Evolutionary conservation across 1,140 invertebrate species (phyloP).

Genomic region (Hycleus cichorii): DNA sequence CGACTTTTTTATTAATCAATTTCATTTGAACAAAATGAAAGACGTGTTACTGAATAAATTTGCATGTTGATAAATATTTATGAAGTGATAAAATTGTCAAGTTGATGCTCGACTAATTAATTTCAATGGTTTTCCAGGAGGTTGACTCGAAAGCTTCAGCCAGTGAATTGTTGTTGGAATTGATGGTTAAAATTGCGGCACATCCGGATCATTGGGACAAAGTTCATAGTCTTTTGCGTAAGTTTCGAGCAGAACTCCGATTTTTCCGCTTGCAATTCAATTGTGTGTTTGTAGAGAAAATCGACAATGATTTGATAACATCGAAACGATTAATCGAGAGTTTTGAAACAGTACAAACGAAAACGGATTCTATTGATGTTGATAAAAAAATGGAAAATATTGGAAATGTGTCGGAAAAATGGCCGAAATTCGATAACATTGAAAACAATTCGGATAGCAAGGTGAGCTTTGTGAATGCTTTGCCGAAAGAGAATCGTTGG

Average conservation of each 20-base stretch:
- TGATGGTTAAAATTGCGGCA: slow-evolving; percentile 34
- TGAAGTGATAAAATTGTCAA: too few relatives aligned
- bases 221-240: slow-evolving; percentile 34
- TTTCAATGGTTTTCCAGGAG: not conserved
- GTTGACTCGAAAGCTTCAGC: slow-evolving; percentile 11
- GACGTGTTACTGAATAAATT: not conserved
- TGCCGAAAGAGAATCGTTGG: not conserved
- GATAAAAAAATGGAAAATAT: not conserved
- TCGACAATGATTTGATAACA: slow-evolving; percentile 27
- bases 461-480: slow-evolving; percentile 11
- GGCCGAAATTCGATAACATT: slow-evolving; percentile 23
- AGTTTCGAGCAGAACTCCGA: slow-evolving; percentile 5
- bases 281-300: slow-evolving; percentile 27
- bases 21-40: too few relatives aligned
- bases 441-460: slow-evolving; percentile 1
- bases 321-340: slow-evolving; percentile 26
- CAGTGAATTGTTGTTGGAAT: slow-evolving; percentile 34
- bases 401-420: slow-evolving; percentile 16
- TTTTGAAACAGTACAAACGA: slow-evolving; percentile 7
- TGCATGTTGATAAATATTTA: not conserved
- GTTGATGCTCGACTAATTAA: too few relatives aligned
- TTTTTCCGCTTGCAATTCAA: not conserved
- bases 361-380: slow-evolving; percentile 6
- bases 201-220: slow-evolving; percentile 35
- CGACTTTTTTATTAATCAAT: too few relatives aligned